Percentiles rank a stretch among this genome's conserved stretches.
phyloP scores from a whole-genome alignment of 1,140 invertebrate genomes.

The Apis florea region DNA sequence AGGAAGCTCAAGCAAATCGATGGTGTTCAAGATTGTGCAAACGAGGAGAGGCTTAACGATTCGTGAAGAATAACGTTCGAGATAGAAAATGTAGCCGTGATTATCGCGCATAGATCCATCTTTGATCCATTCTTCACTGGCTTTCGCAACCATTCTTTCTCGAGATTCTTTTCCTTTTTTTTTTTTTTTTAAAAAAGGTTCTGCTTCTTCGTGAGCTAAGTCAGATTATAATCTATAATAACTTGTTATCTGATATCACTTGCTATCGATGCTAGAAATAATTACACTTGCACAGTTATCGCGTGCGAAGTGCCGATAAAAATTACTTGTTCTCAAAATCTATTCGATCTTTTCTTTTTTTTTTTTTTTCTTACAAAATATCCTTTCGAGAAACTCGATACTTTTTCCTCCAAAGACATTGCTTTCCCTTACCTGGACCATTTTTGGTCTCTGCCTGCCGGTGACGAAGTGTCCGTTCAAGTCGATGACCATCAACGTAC shows the following conservation, averaged over 20 bases:
- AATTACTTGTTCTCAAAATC: background rate
- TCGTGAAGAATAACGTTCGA: constrained; percentile 6
- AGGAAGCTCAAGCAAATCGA: background rate
- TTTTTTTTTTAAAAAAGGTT: background rate
- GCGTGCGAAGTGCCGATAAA: background rate
- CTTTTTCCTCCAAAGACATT: no score
- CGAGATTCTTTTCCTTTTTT: no score
- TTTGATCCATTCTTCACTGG: constrained; percentile 7
- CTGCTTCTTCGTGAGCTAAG: background rate
- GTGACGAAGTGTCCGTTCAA: constrained; percentile 80
- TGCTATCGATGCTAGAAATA: background rate
- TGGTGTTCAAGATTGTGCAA: background rate
- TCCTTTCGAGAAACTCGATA: no score
- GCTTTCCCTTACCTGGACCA: constrained; percentile 76
- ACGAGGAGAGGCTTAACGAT: background rate
- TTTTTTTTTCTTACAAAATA: no score
- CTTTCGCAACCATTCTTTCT: background rate
- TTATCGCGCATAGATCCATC: constrained; percentile 43
- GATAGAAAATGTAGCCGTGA: constrained; percentile 18
- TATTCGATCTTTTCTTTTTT: background rate
- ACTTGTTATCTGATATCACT: background rate
- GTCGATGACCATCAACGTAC: constrained; percentile 80
- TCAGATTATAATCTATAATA: no score
- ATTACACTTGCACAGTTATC: background rate
- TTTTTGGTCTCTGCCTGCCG: constrained; percentile 79